Evolutionary conservation across 1,140 invertebrate species (phyloP).

Genomic region (Drosophila elegans): DNA sequence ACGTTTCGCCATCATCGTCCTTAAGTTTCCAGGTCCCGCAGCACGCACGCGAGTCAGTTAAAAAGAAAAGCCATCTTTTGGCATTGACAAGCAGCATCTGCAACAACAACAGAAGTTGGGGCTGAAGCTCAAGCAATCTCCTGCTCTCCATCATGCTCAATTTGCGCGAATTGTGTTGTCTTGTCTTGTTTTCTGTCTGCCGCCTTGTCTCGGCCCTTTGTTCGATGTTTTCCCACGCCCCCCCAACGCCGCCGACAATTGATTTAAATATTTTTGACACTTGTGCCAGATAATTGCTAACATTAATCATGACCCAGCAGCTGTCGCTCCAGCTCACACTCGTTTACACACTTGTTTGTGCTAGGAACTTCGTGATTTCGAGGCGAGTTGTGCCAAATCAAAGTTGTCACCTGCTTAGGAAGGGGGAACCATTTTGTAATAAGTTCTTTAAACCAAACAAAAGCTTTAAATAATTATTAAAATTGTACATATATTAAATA

Average conservation of each 20-base stretch:
- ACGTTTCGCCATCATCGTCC: conserved; percentile 33
- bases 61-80: conserved; percentile 65
- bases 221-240: conserved; percentile 17
- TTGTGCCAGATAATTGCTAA: conserved; percentile 75
- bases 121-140: conserved; percentile 16
- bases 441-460: too few species aligned
- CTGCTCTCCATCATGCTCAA: conserved; percentile 79
- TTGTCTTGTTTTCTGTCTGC: conserved; percentile 68
- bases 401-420: neutral
- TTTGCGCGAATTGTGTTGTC: conserved; percentile 83
- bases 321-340: conserved; percentile 47
- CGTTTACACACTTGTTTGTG: neutral
- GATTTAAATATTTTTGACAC: conserved; percentile 84
- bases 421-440: too few species aligned
- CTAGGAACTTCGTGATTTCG: conserved; percentile 4
- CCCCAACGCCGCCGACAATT: conserved; percentile 48
- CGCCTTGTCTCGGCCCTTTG: conserved; percentile 53
- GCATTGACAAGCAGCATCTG: conserved; percentile 70
- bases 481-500: too few species aligned
- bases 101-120: conserved; percentile 11
- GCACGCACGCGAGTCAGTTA: conserved; percentile 46
- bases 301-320: conserved; percentile 77
- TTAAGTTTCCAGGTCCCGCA: conserved; percentile 53
- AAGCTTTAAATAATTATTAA: too few species aligned
- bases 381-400: conserved; percentile 2